Percentiles rank a stretch among this genome's conserved stretches.
phyloP scores from a whole-genome alignment of 2,888 invertebrate species.

The Limnephilus auricula region DNA sequence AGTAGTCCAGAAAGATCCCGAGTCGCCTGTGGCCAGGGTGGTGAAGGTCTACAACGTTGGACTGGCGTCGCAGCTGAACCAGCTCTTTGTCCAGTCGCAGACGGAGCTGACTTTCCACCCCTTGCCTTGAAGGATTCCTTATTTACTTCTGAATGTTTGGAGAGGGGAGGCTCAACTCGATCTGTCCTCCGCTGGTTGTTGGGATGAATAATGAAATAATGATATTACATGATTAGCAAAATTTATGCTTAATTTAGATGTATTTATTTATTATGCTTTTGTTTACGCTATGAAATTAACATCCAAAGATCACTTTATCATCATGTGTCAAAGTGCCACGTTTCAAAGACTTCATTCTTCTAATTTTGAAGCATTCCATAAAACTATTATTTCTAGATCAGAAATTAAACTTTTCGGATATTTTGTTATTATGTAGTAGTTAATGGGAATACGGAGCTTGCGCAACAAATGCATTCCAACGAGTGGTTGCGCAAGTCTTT shows the following conservation, averaged over 20 bases:
- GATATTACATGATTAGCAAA: slow-evolving; percentile 36
- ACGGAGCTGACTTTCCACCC: slow-evolving; percentile 82
- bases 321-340: slow-evolving; percentile 4
- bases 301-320: slow-evolving; percentile 35
- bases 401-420: background rate
- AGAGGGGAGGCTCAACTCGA: slow-evolving; percentile 5
- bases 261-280: slow-evolving; percentile 5
- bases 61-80: slow-evolving; percentile 82
- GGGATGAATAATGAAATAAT: slow-evolving; percentile 1
- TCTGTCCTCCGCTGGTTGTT: background rate
- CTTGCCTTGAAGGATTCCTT: slow-evolving; percentile 71
- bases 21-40: slow-evolving; percentile 77
- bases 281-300: slow-evolving; percentile 1
- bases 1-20: slow-evolving; percentile 80
- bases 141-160: slow-evolving; percentile 21
- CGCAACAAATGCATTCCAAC: background rate
- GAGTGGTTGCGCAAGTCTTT: background rate
- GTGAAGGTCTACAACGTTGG: slow-evolving; percentile 82
- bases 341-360: slow-evolving; percentile 15
- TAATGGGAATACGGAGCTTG: background rate
- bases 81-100: slow-evolving; percentile 81
- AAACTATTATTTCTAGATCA: background rate
- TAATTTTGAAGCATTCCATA: slow-evolving; percentile 43
- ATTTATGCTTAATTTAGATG: slow-evolving; percentile 22
- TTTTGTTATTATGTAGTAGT: background rate